Percentiles rank a stretch among this genome's conserved stretches.
phyloP scores from a whole-genome alignment of 2,888 invertebrate genomes.

The Drosophila mimetica region DNA sequence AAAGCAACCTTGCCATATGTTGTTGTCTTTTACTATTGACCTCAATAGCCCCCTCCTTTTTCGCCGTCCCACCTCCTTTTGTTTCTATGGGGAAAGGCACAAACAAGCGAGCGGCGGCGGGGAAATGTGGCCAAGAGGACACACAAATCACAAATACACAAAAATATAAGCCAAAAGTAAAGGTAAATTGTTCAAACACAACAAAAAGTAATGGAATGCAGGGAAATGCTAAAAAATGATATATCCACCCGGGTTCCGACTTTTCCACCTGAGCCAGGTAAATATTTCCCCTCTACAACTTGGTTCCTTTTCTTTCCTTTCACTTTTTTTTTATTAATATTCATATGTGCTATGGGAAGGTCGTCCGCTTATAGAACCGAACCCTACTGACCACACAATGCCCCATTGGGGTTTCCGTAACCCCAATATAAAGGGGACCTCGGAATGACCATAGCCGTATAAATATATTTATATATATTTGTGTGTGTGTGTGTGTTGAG shows the following conservation, averaged over 20 bases:
- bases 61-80: slow-evolving; percentile 39
- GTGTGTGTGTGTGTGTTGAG: background rate
- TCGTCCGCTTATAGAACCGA: slow-evolving; percentile 20
- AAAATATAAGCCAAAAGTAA: slow-evolving; percentile 53
- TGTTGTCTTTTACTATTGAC: slow-evolving; percentile 79
- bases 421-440: slow-evolving; percentile 17
- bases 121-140: slow-evolving; percentile 19
- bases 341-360: slow-evolving; percentile 45
- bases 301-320: background rate
- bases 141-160: slow-evolving; percentile 37
- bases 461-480: background rate
- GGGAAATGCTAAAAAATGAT: slow-evolving; percentile 29
- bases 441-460: slow-evolving; percentile 15
- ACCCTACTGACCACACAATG: slow-evolving; percentile 19
- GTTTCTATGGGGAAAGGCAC: slow-evolving; percentile 72
- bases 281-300: slow-evolving; percentile 18
- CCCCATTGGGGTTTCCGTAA: slow-evolving; percentile 13
- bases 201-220: slow-evolving; percentile 38
- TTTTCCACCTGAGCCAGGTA: slow-evolving; percentile 31
- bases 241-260: slow-evolving; percentile 22
- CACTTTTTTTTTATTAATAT: slow-evolving; percentile 38
- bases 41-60: slow-evolving; percentile 54
- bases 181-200: slow-evolving; percentile 65
- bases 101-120: slow-evolving; percentile 25
- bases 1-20: slow-evolving; percentile 80